Conservation (phyloP, 35 echinoderm and acorn worm species). For the Patiria miniata region DNA sequence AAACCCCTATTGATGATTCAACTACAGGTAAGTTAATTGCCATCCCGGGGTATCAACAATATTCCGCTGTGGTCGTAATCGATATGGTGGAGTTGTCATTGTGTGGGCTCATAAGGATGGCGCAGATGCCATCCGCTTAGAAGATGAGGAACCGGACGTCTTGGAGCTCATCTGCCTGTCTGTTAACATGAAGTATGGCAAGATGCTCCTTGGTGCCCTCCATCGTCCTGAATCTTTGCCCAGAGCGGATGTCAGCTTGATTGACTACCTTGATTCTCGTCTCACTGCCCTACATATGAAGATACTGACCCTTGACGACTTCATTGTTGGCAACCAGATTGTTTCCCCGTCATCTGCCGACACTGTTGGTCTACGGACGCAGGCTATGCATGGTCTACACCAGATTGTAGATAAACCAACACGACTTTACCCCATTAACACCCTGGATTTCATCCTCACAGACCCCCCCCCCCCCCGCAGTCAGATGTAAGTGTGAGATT, state of each 20-base stretch:
- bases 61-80: neutral
- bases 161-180: neutral
- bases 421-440: neutral
- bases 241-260: neutral
- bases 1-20: neutral
- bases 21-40: neutral
- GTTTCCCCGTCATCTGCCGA: neutral
- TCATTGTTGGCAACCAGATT: neutral
- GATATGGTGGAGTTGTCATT: neutral
- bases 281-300: no score
- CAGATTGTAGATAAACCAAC: neutral
- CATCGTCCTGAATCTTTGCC: no score
- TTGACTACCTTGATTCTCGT: no score
- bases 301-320: no score
- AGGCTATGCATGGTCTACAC: neutral
- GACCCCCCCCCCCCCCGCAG: neutral
- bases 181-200: neutral
- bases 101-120: conserved; percentile 1
- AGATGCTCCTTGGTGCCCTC: no score
- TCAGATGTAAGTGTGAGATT: neutral
- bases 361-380: neutral
- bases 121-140: neutral
- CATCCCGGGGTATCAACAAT: neutral
- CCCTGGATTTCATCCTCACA: neutral
- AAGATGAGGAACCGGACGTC: neutral